Base-by-base conservation (phyloP, 2,888 invertebrate genomes). In the Drosophila mayaguana region DNA sequence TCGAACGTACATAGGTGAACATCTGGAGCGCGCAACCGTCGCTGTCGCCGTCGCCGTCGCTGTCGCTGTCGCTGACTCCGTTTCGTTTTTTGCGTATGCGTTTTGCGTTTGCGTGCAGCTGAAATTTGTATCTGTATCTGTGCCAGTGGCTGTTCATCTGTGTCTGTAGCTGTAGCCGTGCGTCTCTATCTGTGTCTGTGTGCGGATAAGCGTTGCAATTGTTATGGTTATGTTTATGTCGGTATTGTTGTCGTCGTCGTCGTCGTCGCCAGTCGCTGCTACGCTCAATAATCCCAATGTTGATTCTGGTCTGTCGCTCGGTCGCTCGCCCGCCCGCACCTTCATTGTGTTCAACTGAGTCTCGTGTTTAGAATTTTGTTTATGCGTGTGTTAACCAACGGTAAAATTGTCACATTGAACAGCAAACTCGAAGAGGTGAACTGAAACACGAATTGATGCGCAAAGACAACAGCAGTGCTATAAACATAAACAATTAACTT, bases 1-100 rank as follows among this genome's bases (percentile, higher is more conserved):
- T 92, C 91, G 91, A 92, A 91, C 92, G 92, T 92, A 90, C 90
- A 84, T 88, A 89, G 91, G 90, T 91, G 89, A 91, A 92, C 91
- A 91, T 91, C 91, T 91, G 86, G 83, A 72, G 83, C 86, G 89
- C 90, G 86, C 56, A 73, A 69, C 59, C 63, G 74, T 74, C 69
- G 78, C 71, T 56, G 72, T 67, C 48, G 62, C 55, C 72, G 68
- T 67, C 48, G 62, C 53, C 72, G 68, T 77, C 72, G 66, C 61
- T 40, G 72, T 61, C 80, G 67, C 57, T 50, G 68, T 62, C 83
- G 71, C 62, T 51, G 76, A 63, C 56, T 48, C 45, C 66, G 70
- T 70, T 78, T 75, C 61, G 54, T 67, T 60, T 63, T 60, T 65
- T 60, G 63, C 72, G 68, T 63, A 62, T 66, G 63, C 66, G 45